A percentile compares a stretch with the other conserved stretches of the same genome.
Evolutionary conservation across 2,113 vertebrate species (phyloP).

Genomic region (Paedocypris sp.): DNA sequence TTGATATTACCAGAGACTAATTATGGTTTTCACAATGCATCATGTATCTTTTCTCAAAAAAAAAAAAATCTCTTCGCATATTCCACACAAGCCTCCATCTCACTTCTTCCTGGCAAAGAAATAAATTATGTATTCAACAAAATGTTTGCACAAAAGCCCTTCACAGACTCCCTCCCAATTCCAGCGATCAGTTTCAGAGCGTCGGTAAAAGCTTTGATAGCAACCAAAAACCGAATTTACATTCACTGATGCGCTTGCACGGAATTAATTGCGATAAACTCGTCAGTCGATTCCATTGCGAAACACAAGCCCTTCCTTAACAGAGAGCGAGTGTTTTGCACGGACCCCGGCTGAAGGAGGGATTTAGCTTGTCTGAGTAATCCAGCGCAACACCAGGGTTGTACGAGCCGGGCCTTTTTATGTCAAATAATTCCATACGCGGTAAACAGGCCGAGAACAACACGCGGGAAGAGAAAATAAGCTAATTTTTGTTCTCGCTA

Average conservation of each 20-base stretch:
- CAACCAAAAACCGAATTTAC: slow-evolving; percentile 22
- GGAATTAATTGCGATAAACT: slow-evolving; percentile 16
- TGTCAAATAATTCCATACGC: slow-evolving; percentile 14
- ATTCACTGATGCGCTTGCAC: slow-evolving; percentile 28
- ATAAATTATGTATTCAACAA: slow-evolving; percentile 40
- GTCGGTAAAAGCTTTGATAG: slow-evolving; percentile 20
- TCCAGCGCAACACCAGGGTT: slow-evolving; percentile 19
- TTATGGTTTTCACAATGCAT: too few species aligned
- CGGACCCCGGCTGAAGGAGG: neutral
- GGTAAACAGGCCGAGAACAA: too few species aligned
- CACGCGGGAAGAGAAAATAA: too few species aligned
- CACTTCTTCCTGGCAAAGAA: slow-evolving; percentile 17
- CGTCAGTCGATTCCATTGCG: slow-evolving; percentile 4
- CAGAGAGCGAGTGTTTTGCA: too few species aligned
- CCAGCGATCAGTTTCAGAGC: slow-evolving; percentile 24
- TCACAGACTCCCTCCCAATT: slow-evolving; percentile 20
- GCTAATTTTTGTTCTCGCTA: too few species aligned
- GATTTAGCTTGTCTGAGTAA: slow-evolving; percentile 19
- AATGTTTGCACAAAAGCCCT: slow-evolving; percentile 26
- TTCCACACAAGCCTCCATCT: slow-evolving; percentile 9
- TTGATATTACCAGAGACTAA: too few species aligned
- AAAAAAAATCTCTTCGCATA: too few species aligned
- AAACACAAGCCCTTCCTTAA: too few species aligned
- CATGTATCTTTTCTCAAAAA: too few species aligned
- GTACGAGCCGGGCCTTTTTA: slow-evolving; percentile 1